Base-by-base conservation (phyloP, 2,888 invertebrate species). In the Antheraea yamamai region DNA sequence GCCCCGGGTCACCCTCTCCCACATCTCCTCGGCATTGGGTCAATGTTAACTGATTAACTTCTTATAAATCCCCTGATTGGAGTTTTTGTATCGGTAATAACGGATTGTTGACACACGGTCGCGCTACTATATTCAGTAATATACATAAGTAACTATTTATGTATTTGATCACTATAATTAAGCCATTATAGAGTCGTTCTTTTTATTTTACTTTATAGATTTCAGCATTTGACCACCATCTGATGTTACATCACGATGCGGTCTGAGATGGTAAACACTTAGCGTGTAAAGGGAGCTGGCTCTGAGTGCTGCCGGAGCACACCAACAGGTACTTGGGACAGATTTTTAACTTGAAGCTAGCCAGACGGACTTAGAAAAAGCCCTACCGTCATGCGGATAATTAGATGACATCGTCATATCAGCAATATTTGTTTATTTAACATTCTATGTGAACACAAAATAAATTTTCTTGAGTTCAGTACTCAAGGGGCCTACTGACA, bases 11-110 rank as follows among this genome's bases (percentile, higher is more conserved):
- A 68, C 52, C 72, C 81, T 79, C 79, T 81, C 66, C 76, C 77
- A 78, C 77, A 78, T 80, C 79, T 79, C 70, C 39, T 39, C 70
- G 70, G n/a, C 39, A 75, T 73, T 82, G 77, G 83, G 83, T 83
- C 83, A 83, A 83, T 83, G 83, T 83, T 85, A 85, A 83, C 81
- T 77, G 75, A 75, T 39, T 61, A 61, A 58, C 58, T 73, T 58
- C 47, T 47, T 23, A n/a, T 20, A 70, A 30, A 30, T 26, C 30
- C 64, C 8, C 16, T 66, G 30, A 66, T 66, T 30, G 12, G 23
- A 8, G 61, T n/a, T 61, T 58, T 61, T 23, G 23, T 61, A 10
- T 23, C 23, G 61, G n/a, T 61, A 61, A 61, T 61, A 2, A 20
- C 61, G n/a, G 23, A 61, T n/a, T 23, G n/a, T 61, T 23, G 1